These are phyloP conservation scores for Blastobasis lacticolella DNA, from an alignment of 2,888 invertebrate genomes.

Conservation along the genomic window DNA sequence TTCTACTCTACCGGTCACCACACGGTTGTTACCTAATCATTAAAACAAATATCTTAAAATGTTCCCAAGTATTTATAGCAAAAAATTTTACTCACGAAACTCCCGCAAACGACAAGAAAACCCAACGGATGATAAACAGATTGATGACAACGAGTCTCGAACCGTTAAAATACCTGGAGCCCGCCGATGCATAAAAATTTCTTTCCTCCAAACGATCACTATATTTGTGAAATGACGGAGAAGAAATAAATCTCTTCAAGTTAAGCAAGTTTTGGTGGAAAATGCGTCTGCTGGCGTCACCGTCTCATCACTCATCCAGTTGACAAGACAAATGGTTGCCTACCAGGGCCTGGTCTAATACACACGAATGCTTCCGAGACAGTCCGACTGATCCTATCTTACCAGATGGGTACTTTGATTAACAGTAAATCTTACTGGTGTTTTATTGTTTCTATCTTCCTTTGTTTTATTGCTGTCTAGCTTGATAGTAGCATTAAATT, in stretches of 20 bases:
- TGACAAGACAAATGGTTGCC: slow-evolving; percentile 21
- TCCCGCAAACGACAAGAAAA: too few species aligned
- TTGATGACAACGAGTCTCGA: too few species aligned
- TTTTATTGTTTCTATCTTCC: neutral
- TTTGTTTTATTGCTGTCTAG: neutral
- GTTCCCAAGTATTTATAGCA: too few species aligned
- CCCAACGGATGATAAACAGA: too few species aligned
- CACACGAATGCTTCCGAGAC: slow-evolving; percentile 13
- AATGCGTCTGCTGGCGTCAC: slow-evolving; percentile 11
- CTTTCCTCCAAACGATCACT: neutral
- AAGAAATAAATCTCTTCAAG: slow-evolving; percentile 4
- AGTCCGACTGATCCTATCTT: slow-evolving; percentile 4
- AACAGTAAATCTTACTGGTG: slow-evolving; percentile 2
- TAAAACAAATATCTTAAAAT: too few species aligned
- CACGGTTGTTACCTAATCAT: too few species aligned
- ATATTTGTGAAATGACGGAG: slow-evolving; percentile 1
- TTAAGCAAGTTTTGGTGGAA: neutral
- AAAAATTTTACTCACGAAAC: too few species aligned
- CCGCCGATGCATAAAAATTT: too few species aligned
- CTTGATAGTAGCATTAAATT: too few species aligned
- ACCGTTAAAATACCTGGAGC: too few species aligned
- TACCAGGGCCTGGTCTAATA: slow-evolving; percentile 10
- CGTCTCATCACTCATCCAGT: slow-evolving; percentile 18
- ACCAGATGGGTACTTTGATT: slow-evolving; percentile 7
- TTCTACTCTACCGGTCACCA: too few species aligned